phyloP scores from a whole-genome alignment of 64 coral and sea anemone genomes.

The Pocillopora verrucosa region DNA sequence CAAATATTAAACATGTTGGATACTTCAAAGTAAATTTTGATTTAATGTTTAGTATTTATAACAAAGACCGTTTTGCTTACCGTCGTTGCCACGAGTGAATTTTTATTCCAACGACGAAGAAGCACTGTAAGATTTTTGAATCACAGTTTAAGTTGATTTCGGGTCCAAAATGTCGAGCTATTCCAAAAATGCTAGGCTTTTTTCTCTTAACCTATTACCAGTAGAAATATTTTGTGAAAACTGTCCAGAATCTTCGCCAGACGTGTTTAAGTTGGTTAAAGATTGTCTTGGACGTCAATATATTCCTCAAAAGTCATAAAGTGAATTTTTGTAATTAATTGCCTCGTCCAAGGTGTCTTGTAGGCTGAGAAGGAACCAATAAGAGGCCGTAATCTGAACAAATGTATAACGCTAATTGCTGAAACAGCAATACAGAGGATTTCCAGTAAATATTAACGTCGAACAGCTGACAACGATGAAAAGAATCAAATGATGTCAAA shows the following conservation, averaged over 20 bases:
- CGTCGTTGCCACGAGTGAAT: background rate
- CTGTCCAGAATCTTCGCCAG: too few relatives aligned
- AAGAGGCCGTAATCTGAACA: background rate
- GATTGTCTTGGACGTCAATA: background rate
- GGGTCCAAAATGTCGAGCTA: background rate
- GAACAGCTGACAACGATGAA: background rate
- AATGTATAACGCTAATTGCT: background rate
- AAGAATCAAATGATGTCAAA: background rate
- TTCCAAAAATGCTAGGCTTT: too few relatives aligned
- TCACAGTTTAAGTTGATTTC: background rate
- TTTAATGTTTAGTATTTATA: background rate
- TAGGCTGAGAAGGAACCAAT: conserved; percentile 1
- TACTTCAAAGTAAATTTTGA: background rate
- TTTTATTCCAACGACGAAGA: background rate
- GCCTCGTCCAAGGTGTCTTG: background rate
- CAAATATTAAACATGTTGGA: background rate
- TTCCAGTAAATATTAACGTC: conserved; percentile 1
- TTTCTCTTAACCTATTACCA: too few relatives aligned
- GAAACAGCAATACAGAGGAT: background rate
- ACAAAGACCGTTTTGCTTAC: background rate
- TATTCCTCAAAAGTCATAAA: background rate
- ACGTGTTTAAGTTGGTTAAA: background rate
- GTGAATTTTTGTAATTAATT: background rate
- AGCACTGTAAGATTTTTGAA: background rate
- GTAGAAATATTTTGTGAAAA: background rate